Conservation (phyloP, 2,113 vertebrate genomes). For the Lichenostomus cassidix region DNA sequence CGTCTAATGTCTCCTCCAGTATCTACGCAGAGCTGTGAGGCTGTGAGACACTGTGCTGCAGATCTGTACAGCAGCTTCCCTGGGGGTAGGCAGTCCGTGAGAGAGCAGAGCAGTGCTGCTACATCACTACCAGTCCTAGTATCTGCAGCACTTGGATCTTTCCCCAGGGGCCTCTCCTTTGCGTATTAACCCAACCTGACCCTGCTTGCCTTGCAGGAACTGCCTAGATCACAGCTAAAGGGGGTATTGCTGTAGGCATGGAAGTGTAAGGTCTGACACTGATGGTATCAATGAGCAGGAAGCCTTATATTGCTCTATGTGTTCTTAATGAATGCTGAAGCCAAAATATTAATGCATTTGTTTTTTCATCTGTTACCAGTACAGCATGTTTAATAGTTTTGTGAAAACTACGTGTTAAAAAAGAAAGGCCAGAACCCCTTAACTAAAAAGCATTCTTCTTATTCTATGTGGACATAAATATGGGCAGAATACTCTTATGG, state of each 20-base stretch:
- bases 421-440: background rate
- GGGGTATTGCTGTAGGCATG: conserved; percentile 8
- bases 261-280: conserved; percentile 5
- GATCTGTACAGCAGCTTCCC: background rate
- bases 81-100: background rate
- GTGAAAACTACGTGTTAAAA: background rate
- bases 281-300: conserved; percentile 12
- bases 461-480: background rate
- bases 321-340: background rate
- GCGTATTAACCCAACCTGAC: background rate
- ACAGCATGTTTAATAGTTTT: conserved; percentile 1
- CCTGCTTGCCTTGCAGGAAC: conserved; percentile 32
- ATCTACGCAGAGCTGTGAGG: background rate
- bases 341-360: background rate
- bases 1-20: background rate
- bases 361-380: conserved; percentile 20
- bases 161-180: background rate
- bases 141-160: conserved; percentile 5
- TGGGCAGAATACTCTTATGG: background rate
- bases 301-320: background rate
- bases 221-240: conserved; percentile 1
- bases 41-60: background rate
- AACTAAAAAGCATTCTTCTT: background rate
- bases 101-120: background rate
- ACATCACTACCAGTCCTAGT: background rate